Conservation (phyloP, 1,140 invertebrate species). For the Chrysoperla carnea region DNA sequence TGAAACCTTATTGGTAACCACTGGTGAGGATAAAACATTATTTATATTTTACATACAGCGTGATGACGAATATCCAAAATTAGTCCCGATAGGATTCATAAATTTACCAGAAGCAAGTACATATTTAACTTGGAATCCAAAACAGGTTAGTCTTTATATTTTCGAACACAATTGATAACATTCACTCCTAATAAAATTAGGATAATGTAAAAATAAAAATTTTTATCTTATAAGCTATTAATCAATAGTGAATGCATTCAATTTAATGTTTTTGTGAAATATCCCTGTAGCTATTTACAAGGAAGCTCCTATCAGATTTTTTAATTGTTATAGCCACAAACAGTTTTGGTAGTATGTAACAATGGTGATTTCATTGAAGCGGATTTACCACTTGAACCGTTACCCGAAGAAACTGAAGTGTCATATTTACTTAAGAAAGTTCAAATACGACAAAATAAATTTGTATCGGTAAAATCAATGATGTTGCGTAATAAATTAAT, state of each 20-base stretch:
- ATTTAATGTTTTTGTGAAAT: too few relatives aligned
- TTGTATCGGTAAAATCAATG: constrained; percentile 36
- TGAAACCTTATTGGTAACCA: constrained; percentile 37
- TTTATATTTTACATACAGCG: constrained; percentile 35
- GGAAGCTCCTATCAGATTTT: too few relatives aligned
- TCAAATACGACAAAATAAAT: constrained; percentile 25
- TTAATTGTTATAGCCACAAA: constrained; percentile 3
- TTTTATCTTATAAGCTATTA: too few relatives aligned
- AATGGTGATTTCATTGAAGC: constrained; percentile 33
- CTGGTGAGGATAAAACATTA: constrained; percentile 42
- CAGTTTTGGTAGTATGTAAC: constrained; percentile 31
- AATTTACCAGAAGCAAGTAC: constrained; percentile 35
- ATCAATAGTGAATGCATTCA: too few relatives aligned
- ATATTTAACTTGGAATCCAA: constrained; percentile 44
- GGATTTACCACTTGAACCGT: constrained; percentile 23
- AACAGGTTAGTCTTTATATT: constrained; percentile 14
- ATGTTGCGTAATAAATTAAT: constrained; percentile 28
- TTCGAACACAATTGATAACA: too few relatives aligned
- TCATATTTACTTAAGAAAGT: constrained; percentile 25
- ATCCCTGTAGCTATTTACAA: too few relatives aligned
- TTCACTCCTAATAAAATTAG: too few relatives aligned
- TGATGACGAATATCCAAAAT: constrained; percentile 20
- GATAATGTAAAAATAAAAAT: too few relatives aligned
- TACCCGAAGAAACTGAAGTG: constrained; percentile 21
- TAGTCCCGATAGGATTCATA: constrained; percentile 46